These are phyloP conservation scores for Fregata magnificens DNA, from an alignment of 2,113 vertebrate genomes.

Conservation along the genomic window DNA sequence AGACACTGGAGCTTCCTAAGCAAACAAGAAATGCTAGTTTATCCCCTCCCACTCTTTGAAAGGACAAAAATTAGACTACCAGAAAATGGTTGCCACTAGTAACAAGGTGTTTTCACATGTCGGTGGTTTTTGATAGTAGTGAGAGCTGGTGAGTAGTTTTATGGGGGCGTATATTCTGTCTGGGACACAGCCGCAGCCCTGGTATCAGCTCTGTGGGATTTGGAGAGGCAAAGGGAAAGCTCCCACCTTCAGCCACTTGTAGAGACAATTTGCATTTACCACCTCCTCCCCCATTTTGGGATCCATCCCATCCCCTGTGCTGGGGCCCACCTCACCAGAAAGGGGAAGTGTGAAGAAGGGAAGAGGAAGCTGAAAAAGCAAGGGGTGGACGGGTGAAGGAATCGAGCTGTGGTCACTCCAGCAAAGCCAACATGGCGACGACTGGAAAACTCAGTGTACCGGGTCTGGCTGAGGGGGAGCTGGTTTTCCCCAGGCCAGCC, in stretches of 20 bases:
- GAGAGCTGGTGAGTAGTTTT: background rate
- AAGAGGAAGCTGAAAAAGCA: background rate
- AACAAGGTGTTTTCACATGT: conserved; percentile 4
- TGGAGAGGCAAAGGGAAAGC: background rate
- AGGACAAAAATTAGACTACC: background rate
- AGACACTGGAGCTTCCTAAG: background rate
- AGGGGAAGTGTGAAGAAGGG: background rate
- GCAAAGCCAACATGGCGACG: background rate
- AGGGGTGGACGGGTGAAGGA: background rate
- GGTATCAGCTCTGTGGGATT: background rate
- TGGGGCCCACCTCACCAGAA: background rate
- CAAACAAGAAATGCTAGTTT: background rate
- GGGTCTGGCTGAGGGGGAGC: too few species aligned
- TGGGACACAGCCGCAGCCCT: background rate
- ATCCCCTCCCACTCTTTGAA: background rate
- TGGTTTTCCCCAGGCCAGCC: too few species aligned
- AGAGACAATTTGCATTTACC: background rate
- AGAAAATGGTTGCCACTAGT: conserved; percentile 48
- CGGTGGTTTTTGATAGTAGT: background rate
- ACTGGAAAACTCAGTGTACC: background rate
- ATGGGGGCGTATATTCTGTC: background rate
- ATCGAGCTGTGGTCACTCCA: background rate
- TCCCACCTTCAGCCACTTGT: background rate
- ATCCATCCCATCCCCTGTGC: background rate
- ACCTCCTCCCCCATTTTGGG: background rate